phyloP scores from a whole-genome alignment of 2,888 invertebrate genomes.

The Nipponacmea schrenckii region DNA sequence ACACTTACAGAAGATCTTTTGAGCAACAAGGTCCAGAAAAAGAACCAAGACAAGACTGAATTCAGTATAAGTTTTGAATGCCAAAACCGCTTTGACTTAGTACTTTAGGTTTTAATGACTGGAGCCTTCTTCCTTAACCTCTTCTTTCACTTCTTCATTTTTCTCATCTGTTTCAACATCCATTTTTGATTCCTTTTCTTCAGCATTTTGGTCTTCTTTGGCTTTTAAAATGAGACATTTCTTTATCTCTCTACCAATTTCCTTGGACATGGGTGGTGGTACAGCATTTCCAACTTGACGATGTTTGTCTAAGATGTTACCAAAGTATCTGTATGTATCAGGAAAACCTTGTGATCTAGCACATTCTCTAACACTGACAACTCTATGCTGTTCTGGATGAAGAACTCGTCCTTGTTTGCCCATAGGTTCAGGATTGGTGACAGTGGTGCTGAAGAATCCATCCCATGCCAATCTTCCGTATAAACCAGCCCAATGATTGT shows the following conservation, averaged over 20 bases:
- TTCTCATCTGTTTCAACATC: constrained; percentile 18
- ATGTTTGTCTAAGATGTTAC: constrained; percentile 81
- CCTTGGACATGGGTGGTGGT: constrained; percentile 83
- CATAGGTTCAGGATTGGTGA: constrained; percentile 86
- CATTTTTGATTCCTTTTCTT: constrained; percentile 5
- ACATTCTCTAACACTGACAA: constrained; percentile 88
- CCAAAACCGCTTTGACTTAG: no score
- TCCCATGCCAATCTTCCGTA: constrained; percentile 85
- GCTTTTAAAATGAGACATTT: constrained; percentile 54
- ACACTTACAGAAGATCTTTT: no score
- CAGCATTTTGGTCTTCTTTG: constrained; percentile 12
- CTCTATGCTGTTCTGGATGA: constrained; percentile 79
- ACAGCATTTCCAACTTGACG: constrained; percentile 89
- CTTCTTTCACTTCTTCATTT: constrained; percentile 9
- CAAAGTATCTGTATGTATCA: constrained; percentile 81
- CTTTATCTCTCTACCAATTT: constrained; percentile 79
- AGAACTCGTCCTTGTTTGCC: constrained; percentile 88
- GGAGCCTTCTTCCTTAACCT: not conserved
- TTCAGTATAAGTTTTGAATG: no score
- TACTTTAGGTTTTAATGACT: no score
- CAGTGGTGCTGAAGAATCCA: constrained; percentile 85
- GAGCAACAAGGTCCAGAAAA: no score
- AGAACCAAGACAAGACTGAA: no score
- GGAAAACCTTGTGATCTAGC: constrained; percentile 88
- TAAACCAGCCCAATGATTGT: constrained; percentile 87